Evolutionary conservation across 2,888 invertebrate species (phyloP).

Genomic region (Noctua comes): DNA sequence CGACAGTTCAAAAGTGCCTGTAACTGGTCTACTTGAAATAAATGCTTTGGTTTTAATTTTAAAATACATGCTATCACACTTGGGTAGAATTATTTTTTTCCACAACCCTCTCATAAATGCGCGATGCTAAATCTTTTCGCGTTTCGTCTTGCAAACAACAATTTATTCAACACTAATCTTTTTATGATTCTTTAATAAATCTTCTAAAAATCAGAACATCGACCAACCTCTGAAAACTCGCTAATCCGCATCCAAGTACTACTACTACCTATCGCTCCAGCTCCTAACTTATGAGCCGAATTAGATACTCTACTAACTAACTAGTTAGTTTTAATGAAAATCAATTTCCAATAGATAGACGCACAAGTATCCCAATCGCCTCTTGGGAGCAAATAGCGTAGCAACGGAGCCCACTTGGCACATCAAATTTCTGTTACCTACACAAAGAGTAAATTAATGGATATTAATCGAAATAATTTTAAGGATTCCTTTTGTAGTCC

Average conservation of each 20-base stretch:
- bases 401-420: slow-evolving; percentile 39
- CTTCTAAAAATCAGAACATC: background rate
- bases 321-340: slow-evolving; percentile 64
- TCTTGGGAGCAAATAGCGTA: slow-evolving; percentile 35
- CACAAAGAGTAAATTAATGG: slow-evolving; percentile 42
- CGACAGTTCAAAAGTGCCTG: too few relatives aligned
- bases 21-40: too few relatives aligned
- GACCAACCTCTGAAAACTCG: slow-evolving; percentile 13
- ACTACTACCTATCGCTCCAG: slow-evolving; percentile 16
- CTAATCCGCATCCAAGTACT: slow-evolving; percentile 1
- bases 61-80: too few relatives aligned
- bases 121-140: background rate
- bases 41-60: too few relatives aligned
- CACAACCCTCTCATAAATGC: background rate
- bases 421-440: slow-evolving; percentile 45
- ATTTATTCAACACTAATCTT: background rate
- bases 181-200: too few relatives aligned
- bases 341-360: slow-evolving; percentile 53
- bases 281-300: slow-evolving; percentile 36
- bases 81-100: background rate
- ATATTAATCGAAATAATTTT: slow-evolving; percentile 47
- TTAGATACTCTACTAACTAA: slow-evolving; percentile 38
- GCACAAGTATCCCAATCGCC: slow-evolving; percentile 39
- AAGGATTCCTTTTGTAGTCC: slow-evolving; percentile 36
- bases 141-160: background rate